These are phyloP conservation scores for Sympetrum striolatum DNA, from an alignment of 2,888 invertebrate species.

Conservation along the genomic window DNA sequence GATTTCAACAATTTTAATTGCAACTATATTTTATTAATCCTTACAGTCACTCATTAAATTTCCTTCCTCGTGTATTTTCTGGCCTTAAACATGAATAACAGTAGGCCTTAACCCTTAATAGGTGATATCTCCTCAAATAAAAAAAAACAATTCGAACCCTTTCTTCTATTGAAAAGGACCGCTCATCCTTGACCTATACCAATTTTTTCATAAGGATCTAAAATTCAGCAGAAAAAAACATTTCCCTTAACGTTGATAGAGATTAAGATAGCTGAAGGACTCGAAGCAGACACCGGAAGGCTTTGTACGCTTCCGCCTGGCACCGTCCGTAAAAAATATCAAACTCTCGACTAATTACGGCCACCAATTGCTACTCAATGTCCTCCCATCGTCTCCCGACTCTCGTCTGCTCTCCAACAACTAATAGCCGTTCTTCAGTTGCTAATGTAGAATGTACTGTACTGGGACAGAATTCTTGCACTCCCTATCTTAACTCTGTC, in stretches of 20 bases:
- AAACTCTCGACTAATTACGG: neutral
- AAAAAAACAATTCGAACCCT: too few species aligned
- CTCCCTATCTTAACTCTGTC: neutral
- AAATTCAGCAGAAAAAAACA: neutral
- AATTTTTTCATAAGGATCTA: neutral
- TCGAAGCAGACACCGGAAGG: neutral
- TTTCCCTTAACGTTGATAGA: neutral
- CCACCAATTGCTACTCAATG: neutral
- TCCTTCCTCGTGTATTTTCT: neutral
- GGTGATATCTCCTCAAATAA: too few species aligned
- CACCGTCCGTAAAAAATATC: neutral
- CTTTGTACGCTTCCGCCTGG: neutral
- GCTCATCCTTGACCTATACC: neutral
- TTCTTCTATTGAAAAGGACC: neutral
- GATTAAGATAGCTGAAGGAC: neutral
- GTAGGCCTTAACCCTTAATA: too few species aligned
- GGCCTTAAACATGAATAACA: neutral
- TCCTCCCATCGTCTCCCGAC: neutral
- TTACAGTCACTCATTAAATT: neutral
- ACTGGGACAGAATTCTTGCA: neutral
- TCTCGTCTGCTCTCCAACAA: neutral
- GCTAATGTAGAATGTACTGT: neutral
- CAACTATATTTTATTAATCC: too few species aligned
- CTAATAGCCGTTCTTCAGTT: neutral
- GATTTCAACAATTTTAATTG: too few species aligned